These are phyloP conservation scores for Gorsachius magnificus DNA, from an alignment of 2,797 vertebrate species.

Conservation along the genomic window DNA sequence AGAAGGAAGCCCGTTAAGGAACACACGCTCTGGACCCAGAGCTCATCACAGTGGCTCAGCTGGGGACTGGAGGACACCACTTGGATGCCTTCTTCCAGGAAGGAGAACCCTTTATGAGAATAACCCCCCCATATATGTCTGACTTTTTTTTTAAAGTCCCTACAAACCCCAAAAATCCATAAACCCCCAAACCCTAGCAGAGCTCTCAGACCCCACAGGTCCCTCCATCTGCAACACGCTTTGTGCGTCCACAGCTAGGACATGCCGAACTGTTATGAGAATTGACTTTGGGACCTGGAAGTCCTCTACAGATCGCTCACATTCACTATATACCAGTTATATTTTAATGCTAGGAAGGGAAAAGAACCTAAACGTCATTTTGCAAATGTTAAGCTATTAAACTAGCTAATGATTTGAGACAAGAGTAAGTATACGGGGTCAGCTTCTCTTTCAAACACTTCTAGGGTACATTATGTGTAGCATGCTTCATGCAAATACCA, in stretches of 20 bases:
- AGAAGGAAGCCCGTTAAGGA: background rate
- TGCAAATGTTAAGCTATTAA: slow-evolving; percentile 68
- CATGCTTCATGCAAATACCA: slow-evolving; percentile 30
- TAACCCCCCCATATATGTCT: too few relatives aligned
- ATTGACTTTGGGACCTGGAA: background rate
- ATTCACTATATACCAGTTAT: background rate
- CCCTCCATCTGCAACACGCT: rapidly evolving
- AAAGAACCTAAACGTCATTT: slow-evolving; percentile 51
- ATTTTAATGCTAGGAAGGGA: slow-evolving; percentile 1
- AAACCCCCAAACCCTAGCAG: background rate
- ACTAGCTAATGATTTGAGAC: slow-evolving; percentile 66
- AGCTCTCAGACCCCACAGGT: background rate
- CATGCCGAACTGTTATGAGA: background rate
- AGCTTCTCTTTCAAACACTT: slow-evolving; percentile 39
- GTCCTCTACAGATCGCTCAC: background rate
- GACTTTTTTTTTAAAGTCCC: background rate
- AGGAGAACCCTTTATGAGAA: background rate
- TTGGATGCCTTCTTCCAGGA: background rate
- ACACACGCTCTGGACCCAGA: too few relatives aligned
- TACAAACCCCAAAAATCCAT: background rate
- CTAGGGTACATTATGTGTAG: background rate
- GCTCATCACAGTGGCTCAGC: rapidly evolving
- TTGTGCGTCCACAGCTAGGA: background rate
- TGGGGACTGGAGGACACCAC: background rate
- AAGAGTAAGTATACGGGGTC: slow-evolving; percentile 34